A percentile compares a stretch with the other conserved stretches of the same genome.
Conservation (phyloP, 1,140 invertebrate genomes). For the Acromyrmex echinatior region DNA sequence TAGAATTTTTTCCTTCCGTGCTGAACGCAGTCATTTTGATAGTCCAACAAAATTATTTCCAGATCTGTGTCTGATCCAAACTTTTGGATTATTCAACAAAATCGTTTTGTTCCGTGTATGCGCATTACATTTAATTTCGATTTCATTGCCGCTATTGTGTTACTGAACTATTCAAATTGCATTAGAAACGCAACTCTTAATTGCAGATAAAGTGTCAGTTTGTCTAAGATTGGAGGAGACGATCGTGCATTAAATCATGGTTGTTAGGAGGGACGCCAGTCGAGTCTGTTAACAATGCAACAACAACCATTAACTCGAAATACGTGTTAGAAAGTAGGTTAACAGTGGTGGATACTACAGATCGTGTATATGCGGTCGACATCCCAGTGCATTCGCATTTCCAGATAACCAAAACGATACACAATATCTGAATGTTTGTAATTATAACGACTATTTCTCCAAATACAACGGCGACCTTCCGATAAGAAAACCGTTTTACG, state of each 20-base stretch:
- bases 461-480: background rate
- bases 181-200: background rate
- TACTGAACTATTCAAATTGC: background rate
- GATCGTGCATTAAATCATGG: background rate
- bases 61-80: too few species aligned
- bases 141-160: background rate
- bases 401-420: conserved; percentile 50
- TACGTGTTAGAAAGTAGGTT: conserved; percentile 60
- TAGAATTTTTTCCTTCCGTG: too few species aligned
- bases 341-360: conserved; percentile 51
- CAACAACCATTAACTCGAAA: conserved; percentile 57
- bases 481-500: conserved; percentile 49
- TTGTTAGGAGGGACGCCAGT: conserved; percentile 2
- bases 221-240: conserved; percentile 18
- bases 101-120: too few species aligned
- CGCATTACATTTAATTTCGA: background rate
- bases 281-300: conserved; percentile 52
- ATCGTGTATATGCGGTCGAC: conserved; percentile 1
- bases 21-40: too few species aligned
- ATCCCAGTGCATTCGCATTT: conserved; percentile 35
- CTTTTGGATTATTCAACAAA: too few species aligned
- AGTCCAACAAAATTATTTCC: too few species aligned
- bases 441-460: conserved; percentile 39
- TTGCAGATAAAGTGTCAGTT: conserved; percentile 3
- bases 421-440: conserved; percentile 41